Evolutionary conservation across 2,888 invertebrate genomes (phyloP), one percentile per base, ranked within the genome.

Genomic region (Crocallis elinguaria): DNA sequence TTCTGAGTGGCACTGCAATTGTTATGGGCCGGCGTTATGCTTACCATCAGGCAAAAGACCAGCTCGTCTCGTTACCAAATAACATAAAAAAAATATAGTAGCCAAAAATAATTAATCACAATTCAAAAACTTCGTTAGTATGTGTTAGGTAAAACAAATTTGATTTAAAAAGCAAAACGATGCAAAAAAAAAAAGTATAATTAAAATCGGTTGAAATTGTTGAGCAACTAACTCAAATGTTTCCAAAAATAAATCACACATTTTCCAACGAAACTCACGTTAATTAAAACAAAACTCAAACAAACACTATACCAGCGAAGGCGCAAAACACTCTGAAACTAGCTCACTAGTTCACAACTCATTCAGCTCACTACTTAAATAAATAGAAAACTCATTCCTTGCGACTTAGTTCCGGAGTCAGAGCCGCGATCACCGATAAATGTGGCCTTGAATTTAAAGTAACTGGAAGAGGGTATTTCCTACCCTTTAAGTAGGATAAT

Each of bases 381-480:
- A 79, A 77, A 80, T 74, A 78, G 73, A 73, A 71, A 75, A 75
- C 73, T 79, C 76, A 71, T 75, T 75, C 64, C 68, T 65, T 61
- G 59, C 64, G 65, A 62, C 62, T 67, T 55, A 50, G 53, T 52
- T 57, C 63, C 52, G 53, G 58, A 19, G 19, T 42, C 37, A 30
- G 44, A 25, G 30, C 29, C 29, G 67, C 67, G 71, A 79, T 76
- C 75, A 70, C 73, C 60, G 67, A 73, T 73, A 68, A 75, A 75
- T 69, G 66, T 60, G 57, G 45, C 60, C 55, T 36, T n/a, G 57
- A 62, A 61, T 51, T 42, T 69, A 62, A 23, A 67, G 41, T 32
- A 29, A 48, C 77, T 77, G 56, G 75, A 75, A 67, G 61, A 49
- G 51, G 30, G 44, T 25, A 32, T 19, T 42, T 41, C 23, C 29